A percentile compares a stretch with the other conserved stretches of the same genome.
Conservation (phyloP, 2,113 vertebrate species). For the Patagioenas fasciata region DNA sequence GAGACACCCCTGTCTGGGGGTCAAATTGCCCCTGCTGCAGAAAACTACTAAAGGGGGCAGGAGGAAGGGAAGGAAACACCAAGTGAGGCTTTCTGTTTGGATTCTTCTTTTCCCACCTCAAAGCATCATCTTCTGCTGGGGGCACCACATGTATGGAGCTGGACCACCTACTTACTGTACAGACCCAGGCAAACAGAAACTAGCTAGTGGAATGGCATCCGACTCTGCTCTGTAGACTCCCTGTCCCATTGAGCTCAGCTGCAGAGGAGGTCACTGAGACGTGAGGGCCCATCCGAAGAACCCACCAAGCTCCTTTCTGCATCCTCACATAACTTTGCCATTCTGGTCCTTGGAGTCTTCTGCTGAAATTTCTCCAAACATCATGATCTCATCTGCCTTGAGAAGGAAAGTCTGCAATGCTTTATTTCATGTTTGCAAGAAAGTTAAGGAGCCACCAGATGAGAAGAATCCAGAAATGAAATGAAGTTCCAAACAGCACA, state of each 20-base stretch:
- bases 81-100: neutral
- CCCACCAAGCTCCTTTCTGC: neutral
- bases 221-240: neutral
- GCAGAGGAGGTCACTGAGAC: neutral
- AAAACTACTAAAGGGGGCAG: neutral
- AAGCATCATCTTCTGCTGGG: neutral
- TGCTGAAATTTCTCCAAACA: neutral
- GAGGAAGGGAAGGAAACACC: neutral
- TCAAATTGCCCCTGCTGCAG: neutral
- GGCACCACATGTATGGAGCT: neutral
- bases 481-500: neutral
- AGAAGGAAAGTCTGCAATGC: neutral
- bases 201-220: neutral
- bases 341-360: neutral
- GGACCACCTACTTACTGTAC: neutral
- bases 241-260: neutral
- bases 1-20: neutral
- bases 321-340: neutral
- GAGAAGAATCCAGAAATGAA: neutral
- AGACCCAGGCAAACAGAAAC: neutral
- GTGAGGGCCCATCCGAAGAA: neutral
- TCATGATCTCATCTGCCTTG: neutral
- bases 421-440: neutral
- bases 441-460: neutral
- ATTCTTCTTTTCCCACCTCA: neutral